Conservation (phyloP, 1,140 invertebrate genomes). For the Scaptodrosophila lebanonensis region DNA sequence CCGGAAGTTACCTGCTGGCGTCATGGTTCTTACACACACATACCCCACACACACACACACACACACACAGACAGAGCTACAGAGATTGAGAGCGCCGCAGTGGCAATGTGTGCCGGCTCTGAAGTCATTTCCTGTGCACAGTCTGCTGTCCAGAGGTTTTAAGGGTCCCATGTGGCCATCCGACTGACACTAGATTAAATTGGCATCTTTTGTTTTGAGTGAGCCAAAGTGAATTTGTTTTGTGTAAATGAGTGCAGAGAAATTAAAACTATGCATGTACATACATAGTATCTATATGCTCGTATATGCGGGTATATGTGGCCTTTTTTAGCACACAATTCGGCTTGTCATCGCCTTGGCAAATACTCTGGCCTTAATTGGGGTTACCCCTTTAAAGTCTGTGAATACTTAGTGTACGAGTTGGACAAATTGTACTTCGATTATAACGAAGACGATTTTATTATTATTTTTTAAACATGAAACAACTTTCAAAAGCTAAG, state of each 20-base stretch:
- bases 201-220: slow-evolving; percentile 74
- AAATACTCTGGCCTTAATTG: too few species aligned
- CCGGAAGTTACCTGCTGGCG: slow-evolving; percentile 76
- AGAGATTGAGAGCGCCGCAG: background rate
- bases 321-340: background rate
- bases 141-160: slow-evolving; percentile 50
- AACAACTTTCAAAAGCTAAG: too few species aligned
- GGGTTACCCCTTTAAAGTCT: too few species aligned
- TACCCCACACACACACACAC: slow-evolving; percentile 34
- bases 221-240: slow-evolving; percentile 63
- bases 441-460: too few species aligned
- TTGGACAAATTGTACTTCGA: too few species aligned
- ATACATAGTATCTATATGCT: too few species aligned
- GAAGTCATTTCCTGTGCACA: slow-evolving; percentile 68
- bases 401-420: too few species aligned
- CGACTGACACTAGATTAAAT: slow-evolving; percentile 72
- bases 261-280: slow-evolving; percentile 62
- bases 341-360: too few species aligned
- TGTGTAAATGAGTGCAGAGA: slow-evolving; percentile 42
- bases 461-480: too few species aligned
- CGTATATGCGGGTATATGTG: slow-evolving; percentile 1
- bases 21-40: slow-evolving; percentile 35
- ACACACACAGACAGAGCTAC: background rate
- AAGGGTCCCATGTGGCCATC: slow-evolving; percentile 73
- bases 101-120: slow-evolving; percentile 48